phyloP scores from a whole-genome alignment of 2,888 invertebrate genomes.

The Gnatocerus cornutus region DNA sequence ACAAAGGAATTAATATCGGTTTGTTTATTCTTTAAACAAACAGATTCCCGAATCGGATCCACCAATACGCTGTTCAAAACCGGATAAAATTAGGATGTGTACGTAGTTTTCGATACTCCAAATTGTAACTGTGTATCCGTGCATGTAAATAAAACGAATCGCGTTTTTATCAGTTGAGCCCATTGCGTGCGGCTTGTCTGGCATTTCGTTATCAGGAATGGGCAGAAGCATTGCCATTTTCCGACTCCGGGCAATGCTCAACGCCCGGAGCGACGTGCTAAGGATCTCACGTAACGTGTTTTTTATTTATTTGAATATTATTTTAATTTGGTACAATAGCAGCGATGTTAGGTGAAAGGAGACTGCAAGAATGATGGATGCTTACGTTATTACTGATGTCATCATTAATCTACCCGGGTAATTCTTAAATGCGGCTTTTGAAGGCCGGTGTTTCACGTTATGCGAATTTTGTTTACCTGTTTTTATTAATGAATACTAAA shows the following conservation, averaged over 20 bases:
- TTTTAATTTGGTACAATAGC: constrained; percentile 3
- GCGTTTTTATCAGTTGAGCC: constrained; percentile 28
- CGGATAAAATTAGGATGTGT: constrained; percentile 3
- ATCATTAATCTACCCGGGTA: constrained; percentile 30
- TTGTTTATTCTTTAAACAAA: constrained; percentile 11
- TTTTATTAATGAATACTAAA: no score
- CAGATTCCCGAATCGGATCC: neutral
- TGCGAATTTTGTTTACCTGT: no score
- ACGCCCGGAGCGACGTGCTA: constrained; percentile 12
- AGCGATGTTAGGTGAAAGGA: constrained; percentile 21
- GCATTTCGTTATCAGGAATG: constrained; percentile 23
- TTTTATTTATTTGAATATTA: constrained; percentile 15
- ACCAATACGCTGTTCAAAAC: neutral
- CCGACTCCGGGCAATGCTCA: constrained; percentile 13
- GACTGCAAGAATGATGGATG: constrained; percentile 33
- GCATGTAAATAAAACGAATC: constrained; percentile 30
- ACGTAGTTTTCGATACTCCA: neutral
- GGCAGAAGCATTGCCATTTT: constrained; percentile 17
- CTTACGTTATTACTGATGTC: constrained; percentile 33
- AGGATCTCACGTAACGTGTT: constrained; percentile 11
- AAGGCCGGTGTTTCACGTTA: no score
- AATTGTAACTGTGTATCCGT: constrained; percentile 15
- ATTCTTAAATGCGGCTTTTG: neutral
- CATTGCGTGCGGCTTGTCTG: constrained; percentile 6
- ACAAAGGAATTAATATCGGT: constrained; percentile 15